Conservation (phyloP, 2,797 vertebrate genomes). For the Sus cebifrons region DNA sequence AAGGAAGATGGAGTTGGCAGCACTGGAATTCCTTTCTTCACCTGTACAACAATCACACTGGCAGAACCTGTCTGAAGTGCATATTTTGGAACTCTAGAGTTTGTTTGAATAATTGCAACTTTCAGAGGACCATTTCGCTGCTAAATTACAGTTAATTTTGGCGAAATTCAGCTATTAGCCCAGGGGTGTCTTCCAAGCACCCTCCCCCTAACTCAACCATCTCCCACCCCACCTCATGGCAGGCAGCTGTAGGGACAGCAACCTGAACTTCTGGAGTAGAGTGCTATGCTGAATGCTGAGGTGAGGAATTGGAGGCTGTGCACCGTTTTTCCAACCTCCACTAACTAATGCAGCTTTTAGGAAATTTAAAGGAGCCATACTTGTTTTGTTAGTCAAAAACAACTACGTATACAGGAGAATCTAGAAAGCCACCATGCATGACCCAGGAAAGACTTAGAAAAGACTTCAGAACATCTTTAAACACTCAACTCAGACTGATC, state of each 20-base stretch:
- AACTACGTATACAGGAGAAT: neutral
- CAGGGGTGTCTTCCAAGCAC: neutral
- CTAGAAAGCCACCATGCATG: neutral
- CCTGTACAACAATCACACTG: neutral
- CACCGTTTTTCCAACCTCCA: neutral
- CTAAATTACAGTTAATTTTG: slow-evolving; percentile 19
- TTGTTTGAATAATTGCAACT: slow-evolving; percentile 39
- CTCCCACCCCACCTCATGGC: neutral
- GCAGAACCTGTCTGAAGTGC: neutral
- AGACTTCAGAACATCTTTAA: neutral
- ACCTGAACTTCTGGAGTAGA: neutral
- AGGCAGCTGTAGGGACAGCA: neutral
- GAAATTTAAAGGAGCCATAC: neutral
- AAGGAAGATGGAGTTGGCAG: neutral
- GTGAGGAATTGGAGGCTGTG: neutral
- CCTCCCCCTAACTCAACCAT: neutral
- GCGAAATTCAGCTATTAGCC: slow-evolving; percentile 4
- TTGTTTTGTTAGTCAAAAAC: neutral
- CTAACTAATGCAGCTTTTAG: neutral
- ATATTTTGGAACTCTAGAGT: neutral
- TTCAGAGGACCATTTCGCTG: neutral
- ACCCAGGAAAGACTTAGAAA: neutral
- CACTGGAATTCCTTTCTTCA: neutral
- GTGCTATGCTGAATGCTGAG: neutral
- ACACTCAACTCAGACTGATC: neutral